Evolutionary conservation across 2,113 vertebrate species (phyloP), one percentile per base, ranked within the genome.

Genomic region (Rhabdornis inornatus): DNA sequence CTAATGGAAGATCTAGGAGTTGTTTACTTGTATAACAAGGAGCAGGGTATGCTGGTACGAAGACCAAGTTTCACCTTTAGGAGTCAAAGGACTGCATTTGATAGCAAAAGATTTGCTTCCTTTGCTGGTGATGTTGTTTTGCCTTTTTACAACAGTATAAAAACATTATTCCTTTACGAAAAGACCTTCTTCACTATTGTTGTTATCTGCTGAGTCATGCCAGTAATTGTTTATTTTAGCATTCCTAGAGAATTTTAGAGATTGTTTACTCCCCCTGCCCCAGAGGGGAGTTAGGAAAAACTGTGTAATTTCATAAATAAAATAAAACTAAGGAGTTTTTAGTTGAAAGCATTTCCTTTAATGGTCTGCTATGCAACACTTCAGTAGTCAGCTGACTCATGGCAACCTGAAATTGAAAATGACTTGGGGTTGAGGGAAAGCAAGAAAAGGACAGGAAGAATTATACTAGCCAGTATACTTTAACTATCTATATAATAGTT

Each of bases 351-450:
- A 45, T 86, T 88, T 90, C 83, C 90, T 89, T 87, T 94, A 83
- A 92, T 80, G 83, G 90, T 81, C 49, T 81, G 80, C 94, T 93
- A 11, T 66, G 83, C 57, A 81, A 90, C 83, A 95, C 83, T 93
- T 80, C 60, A 89, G 83, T 72, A 94, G 77, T 78, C 0, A 1
- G 68, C 90, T 95, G 88, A 96, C 83, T 89, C 71, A 83, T 39
- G 80, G 88, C 72, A 78, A 93, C 76, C 72, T 97, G 92, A 89
- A 83, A 93, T 92, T 94, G 80, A 72, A 97, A 84, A 92, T 69
- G 88, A 95, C 85, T 92, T 65, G 56, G 21, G 33, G 75, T 47
- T 82, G 69, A 96, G n/a, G 53, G 57, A 87, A 81, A 70, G 76
- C 77, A 88, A 83, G 89, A 81, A 90, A 71, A 88, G 42, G 72